A percentile compares a stretch with the other conserved stretches of the same genome.
These are phyloP conservation scores for Luffia ferchaultella DNA, from an alignment of 2,888 invertebrate species.

Conservation along the genomic window DNA sequence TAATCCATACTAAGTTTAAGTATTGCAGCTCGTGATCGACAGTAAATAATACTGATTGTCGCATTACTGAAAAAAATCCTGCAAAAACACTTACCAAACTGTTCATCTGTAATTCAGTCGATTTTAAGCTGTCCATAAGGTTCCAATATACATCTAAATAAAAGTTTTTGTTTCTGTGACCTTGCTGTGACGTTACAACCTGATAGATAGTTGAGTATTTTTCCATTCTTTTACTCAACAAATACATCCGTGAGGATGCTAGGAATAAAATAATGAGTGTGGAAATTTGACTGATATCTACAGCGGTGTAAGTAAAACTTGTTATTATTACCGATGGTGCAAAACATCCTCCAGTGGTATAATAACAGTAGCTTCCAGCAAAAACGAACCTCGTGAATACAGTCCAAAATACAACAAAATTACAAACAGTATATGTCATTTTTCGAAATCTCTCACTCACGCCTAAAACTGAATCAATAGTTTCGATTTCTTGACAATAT, in stretches of 20 bases:
- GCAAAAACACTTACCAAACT: not conserved
- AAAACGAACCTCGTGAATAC: not conserved
- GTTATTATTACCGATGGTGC: not conserved
- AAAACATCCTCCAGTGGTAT: not conserved
- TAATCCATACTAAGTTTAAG: not conserved
- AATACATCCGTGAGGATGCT: not conserved
- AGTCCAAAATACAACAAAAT: not conserved
- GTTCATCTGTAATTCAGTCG: not conserved
- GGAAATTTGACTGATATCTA: not conserved
- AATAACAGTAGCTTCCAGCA: not conserved
- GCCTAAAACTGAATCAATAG: not conserved
- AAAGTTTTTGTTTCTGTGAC: not conserved
- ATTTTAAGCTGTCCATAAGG: not conserved
- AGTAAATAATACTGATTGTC: not conserved
- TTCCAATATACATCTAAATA: not conserved
- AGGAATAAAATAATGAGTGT: not conserved
- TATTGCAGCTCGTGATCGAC: not conserved
- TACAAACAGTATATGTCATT: not conserved
- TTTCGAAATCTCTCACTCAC: not conserved
- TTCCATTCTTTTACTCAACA: not conserved
- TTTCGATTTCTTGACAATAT: not conserved
- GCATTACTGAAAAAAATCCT: not conserved
- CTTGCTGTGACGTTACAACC: not conserved
- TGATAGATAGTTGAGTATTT: not conserved
- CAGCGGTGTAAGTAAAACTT: not conserved